phyloP scores from a whole-genome alignment of 2,113 vertebrate genomes.

The Xyliphius kryptos region DNA sequence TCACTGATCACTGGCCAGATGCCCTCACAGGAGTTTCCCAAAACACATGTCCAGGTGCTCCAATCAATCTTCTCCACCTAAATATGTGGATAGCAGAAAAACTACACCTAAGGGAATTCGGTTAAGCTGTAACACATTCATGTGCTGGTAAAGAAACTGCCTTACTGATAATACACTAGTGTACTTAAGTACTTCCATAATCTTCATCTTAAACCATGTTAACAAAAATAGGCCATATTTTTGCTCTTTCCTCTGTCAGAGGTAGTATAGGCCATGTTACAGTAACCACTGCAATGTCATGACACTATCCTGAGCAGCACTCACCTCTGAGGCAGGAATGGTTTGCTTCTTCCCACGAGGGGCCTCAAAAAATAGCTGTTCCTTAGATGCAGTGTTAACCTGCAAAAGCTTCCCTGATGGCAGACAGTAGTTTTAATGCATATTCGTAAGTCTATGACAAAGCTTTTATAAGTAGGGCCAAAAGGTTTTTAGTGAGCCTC shows the following conservation, averaged over 20 bases:
- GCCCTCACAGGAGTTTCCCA: slow-evolving; percentile 87
- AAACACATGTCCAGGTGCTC: slow-evolving; percentile 91
- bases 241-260: slow-evolving; percentile 29
- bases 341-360: slow-evolving; percentile 90
- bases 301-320: slow-evolving; percentile 42
- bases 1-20: slow-evolving; percentile 93
- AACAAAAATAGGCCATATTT: slow-evolving; percentile 60
- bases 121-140: slow-evolving; percentile 7
- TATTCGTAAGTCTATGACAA: too few species aligned
- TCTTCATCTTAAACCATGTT: slow-evolving; percentile 51
- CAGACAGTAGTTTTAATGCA: slow-evolving; percentile 2
- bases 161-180: slow-evolving; percentile 32
- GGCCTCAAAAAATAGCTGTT: slow-evolving; percentile 96
- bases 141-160: slow-evolving; percentile 8
- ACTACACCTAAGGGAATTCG: too few species aligned
- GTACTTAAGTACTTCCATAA: slow-evolving; percentile 42
- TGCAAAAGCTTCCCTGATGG: slow-evolving; percentile 88
- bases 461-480: too few species aligned
- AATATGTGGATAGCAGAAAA: slow-evolving; percentile 1
- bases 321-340: slow-evolving; percentile 84
- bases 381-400: slow-evolving; percentile 94
- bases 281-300: slow-evolving; percentile 18
- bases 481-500: too few species aligned
- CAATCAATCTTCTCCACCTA: slow-evolving; percentile 95
- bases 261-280: slow-evolving; percentile 21